Conservation (phyloP, 2,113 vertebrate species). For the Limanda limanda region DNA sequence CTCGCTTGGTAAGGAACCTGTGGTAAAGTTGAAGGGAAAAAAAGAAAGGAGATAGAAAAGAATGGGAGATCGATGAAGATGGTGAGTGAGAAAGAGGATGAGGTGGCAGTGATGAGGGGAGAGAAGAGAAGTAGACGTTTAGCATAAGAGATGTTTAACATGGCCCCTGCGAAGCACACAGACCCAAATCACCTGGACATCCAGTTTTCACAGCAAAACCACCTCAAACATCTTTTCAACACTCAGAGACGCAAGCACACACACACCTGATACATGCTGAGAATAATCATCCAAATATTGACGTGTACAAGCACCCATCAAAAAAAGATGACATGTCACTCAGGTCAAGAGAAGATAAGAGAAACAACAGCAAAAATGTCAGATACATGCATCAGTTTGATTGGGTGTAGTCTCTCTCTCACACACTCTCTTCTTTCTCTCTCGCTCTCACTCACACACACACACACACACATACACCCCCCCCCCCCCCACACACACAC, state of each 20-base stretch:
- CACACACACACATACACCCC: too few species aligned
- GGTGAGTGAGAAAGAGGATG: neutral
- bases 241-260: conserved; percentile 40
- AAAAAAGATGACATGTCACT: conserved; percentile 44
- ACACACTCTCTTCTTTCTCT: neutral
- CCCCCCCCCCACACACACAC: neutral
- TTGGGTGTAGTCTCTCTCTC: conserved; percentile 3
- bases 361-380: conserved; percentile 34
- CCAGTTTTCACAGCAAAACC: conserved; percentile 56
- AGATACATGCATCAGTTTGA: conserved; percentile 69
- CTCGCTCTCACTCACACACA: neutral
- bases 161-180: conserved; percentile 25
- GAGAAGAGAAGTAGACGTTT: conserved; percentile 37
- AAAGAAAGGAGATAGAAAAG: conserved; percentile 13
- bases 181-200: conserved; percentile 53
- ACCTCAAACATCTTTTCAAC: conserved; percentile 43
- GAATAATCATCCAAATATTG: conserved; percentile 42
- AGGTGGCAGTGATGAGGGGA: conserved; percentile 21
- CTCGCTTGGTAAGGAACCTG: conserved; percentile 96
- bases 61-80: neutral
- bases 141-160: conserved; percentile 30
- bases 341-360: conserved; percentile 21
- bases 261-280: conserved; percentile 51
- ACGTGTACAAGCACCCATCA: conserved; percentile 35
- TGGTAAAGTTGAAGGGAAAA: conserved; percentile 1